These are phyloP conservation scores for Netelia virgata DNA, from an alignment of 2,888 invertebrate genomes.

Conservation along the genomic window DNA sequence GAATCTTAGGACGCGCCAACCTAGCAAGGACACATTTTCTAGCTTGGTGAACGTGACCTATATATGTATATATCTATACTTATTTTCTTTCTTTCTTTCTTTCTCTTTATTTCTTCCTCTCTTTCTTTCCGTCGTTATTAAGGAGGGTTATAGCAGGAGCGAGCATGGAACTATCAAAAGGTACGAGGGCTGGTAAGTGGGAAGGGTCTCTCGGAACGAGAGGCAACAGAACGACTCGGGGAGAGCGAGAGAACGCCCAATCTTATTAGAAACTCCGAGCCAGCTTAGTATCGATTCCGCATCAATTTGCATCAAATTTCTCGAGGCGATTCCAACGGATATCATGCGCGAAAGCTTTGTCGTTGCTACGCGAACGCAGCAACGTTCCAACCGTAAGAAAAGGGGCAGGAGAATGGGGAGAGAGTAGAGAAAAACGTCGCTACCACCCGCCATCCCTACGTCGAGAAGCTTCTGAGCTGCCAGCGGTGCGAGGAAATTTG, in stretches of 20 bases:
- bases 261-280: constrained; percentile 80
- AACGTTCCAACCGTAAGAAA: constrained; percentile 14
- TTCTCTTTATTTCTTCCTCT: constrained; percentile 7
- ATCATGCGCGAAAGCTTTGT: constrained; percentile 58
- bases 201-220: too few relatives aligned
- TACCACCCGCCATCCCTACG: background rate
- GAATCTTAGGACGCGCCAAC: constrained; percentile 57
- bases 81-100: background rate
- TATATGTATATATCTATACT: constrained; percentile 9
- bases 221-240: constrained; percentile 3
- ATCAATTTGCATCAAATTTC: constrained; percentile 78
- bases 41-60: constrained; percentile 45
- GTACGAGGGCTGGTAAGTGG: too few relatives aligned
- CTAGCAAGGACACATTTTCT: constrained; percentile 53
- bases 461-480: constrained; percentile 19
- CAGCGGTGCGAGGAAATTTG: background rate
- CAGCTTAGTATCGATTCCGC: constrained; percentile 80
- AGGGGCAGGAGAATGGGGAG: constrained; percentile 12
- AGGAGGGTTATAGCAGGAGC: background rate
- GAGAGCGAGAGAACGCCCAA: constrained; percentile 68
- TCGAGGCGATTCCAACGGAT: constrained; percentile 64
- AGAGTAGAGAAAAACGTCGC: constrained; percentile 10
- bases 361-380: constrained; percentile 36
- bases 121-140: background rate
- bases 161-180: too few relatives aligned